Evolutionary conservation across 1,140 invertebrate genomes (phyloP).

Genomic region (Tenebrio molitor): DNA sequence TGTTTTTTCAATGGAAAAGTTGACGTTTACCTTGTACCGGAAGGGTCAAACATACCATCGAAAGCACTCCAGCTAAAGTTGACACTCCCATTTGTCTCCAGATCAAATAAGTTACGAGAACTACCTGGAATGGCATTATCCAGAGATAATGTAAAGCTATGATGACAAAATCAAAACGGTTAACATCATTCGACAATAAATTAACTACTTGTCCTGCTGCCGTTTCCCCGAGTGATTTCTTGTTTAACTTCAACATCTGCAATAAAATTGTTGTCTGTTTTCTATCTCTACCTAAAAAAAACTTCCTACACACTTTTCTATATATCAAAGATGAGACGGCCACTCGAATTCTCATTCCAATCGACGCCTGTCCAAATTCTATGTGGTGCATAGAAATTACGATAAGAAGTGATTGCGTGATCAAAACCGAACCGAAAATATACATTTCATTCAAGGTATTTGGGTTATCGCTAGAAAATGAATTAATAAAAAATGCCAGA

Average conservation of each 20-base stretch:
- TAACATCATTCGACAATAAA: constrained; percentile 85
- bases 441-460: constrained; percentile 52
- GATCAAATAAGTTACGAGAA: constrained; percentile 73
- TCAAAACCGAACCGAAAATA: constrained; percentile 49
- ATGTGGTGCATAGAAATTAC: constrained; percentile 63
- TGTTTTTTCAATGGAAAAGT: constrained; percentile 4
- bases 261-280: too few species aligned
- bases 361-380: constrained; percentile 66
- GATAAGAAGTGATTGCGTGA: constrained; percentile 51
- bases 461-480: constrained; percentile 42
- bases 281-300: too few species aligned
- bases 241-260: constrained; percentile 74
- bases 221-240: constrained; percentile 76
- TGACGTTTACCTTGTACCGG: constrained; percentile 76
- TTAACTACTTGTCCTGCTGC: constrained; percentile 88
- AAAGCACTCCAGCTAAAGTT: constrained; percentile 78
- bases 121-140: constrained; percentile 79
- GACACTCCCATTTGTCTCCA: constrained; percentile 78
- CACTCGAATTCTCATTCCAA: constrained; percentile 74
- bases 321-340: constrained; percentile 75
- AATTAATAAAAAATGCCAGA: constrained; percentile 64
- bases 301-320: constrained; percentile 70
- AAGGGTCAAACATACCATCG: constrained; percentile 72
- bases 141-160: constrained; percentile 76
- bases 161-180: constrained; percentile 74